phyloP scores from a whole-genome alignment of 2,797 vertebrate species.

The Rhodeus uyekii region DNA sequence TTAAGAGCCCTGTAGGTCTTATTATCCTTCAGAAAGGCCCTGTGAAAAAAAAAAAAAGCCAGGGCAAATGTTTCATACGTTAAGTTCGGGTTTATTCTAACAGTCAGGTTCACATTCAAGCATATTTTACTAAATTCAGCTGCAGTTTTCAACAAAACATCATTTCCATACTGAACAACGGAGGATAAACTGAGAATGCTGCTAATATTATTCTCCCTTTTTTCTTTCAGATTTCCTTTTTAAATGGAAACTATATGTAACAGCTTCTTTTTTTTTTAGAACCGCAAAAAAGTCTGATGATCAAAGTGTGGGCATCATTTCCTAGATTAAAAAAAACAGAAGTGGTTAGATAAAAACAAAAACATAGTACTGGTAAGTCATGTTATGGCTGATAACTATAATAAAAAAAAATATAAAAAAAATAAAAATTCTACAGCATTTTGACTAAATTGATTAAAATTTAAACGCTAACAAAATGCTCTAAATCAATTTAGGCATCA shows the following conservation, averaged over 20 bases:
- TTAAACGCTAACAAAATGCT: too few relatives aligned
- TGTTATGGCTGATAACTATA: background rate
- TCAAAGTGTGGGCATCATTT: conserved; percentile 95
- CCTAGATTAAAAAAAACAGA: conserved; percentile 69
- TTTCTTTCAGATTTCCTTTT: conserved; percentile 20
- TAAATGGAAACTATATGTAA: background rate
- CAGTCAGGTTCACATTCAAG: conserved; percentile 81
- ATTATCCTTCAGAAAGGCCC: background rate
- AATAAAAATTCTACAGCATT: too few relatives aligned
- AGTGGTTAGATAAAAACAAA: background rate
- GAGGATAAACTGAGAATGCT: conserved; percentile 35
- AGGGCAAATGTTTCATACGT: conserved; percentile 26
- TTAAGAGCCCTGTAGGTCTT: conserved; percentile 28
- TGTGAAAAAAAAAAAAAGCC: conserved; percentile 19
- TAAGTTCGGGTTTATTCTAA: conserved; percentile 84
- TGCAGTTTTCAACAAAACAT: conserved; percentile 67
- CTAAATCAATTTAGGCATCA: background rate
- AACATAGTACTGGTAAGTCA: background rate
- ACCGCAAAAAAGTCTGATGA: conserved; percentile 71
- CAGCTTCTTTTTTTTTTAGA: background rate
- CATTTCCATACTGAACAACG: conserved; percentile 70
- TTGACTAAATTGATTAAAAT: too few relatives aligned
- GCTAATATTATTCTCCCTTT: conserved; percentile 21
- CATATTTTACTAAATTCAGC: conserved; percentile 68
- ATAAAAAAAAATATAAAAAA: background rate